These are phyloP conservation scores for Perizoma affinitatum DNA, from an alignment of 2,888 invertebrate genomes.

Conservation along the genomic window DNA sequence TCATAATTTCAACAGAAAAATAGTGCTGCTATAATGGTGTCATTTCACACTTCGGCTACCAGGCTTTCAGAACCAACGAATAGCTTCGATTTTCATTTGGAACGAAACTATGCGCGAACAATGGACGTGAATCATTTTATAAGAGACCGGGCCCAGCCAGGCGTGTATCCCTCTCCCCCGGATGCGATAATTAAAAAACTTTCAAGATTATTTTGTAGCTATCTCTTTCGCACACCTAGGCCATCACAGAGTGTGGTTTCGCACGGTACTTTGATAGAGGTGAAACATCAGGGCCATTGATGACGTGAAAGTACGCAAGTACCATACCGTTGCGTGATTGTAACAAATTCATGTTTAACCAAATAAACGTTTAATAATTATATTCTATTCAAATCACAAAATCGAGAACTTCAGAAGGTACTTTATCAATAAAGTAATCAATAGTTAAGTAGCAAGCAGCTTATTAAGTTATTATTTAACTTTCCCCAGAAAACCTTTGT, in stretches of 20 bases:
- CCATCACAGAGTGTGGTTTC: not conserved
- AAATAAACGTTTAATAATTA: no score
- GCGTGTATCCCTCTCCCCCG: slow-evolving; percentile 36
- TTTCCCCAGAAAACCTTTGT: no score
- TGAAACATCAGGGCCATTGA: not conserved
- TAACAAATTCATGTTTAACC: no score
- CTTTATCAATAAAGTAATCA: no score
- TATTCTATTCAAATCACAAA: no score
- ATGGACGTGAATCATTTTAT: slow-evolving; percentile 50
- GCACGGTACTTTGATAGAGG: not conserved
- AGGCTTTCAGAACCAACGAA: slow-evolving; percentile 21
- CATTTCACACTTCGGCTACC: slow-evolving; percentile 16
- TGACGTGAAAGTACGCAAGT: not conserved
- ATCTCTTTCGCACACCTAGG: slow-evolving; percentile 35
- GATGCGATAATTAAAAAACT: slow-evolving; percentile 63
- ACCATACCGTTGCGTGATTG: no score
- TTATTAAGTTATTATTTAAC: no score
- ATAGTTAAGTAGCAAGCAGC: no score
- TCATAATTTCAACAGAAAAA: no score
- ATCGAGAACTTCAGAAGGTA: no score
- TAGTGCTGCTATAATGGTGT: not conserved
- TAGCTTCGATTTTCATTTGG: slow-evolving; percentile 35
- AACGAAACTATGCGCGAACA: slow-evolving; percentile 44
- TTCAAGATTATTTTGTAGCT: slow-evolving; percentile 49
- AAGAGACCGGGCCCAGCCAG: slow-evolving; percentile 39